Evolutionary conservation across 1,140 invertebrate species (phyloP).

Genomic region (Oryctes rhinoceros): DNA sequence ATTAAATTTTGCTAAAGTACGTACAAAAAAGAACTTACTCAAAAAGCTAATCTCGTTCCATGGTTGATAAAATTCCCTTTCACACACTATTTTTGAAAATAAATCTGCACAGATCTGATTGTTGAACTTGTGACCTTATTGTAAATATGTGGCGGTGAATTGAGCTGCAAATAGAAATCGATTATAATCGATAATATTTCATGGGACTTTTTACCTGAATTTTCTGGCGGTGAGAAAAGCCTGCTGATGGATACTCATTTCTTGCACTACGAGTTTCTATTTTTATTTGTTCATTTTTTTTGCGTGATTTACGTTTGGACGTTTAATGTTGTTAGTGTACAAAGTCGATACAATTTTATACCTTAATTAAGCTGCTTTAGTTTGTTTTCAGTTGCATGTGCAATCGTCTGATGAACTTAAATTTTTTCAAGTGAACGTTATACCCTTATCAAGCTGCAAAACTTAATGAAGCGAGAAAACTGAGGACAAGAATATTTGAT

Average conservation of each 20-base stretch:
- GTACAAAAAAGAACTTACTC: constrained; percentile 34
- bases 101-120: constrained; percentile 25
- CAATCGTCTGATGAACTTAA: too few species aligned
- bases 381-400: too few species aligned
- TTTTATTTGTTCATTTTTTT: too few species aligned
- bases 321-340: background rate
- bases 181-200: constrained; percentile 32
- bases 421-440: too few species aligned
- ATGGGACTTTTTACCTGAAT: constrained; percentile 32
- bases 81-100: constrained; percentile 30
- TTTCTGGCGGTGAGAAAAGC: constrained; percentile 23
- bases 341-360: too few species aligned
- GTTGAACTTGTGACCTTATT: constrained; percentile 34
- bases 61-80: constrained; percentile 33
- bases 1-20: constrained; percentile 35
- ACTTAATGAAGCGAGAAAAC: too few species aligned
- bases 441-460: too few species aligned
- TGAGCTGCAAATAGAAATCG: constrained; percentile 32
- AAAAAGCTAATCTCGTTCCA: constrained; percentile 36
- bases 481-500: too few species aligned
- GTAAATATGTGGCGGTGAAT: constrained; percentile 35
- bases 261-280: constrained; percentile 1
- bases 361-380: too few species aligned
- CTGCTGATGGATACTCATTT: constrained; percentile 29
- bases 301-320: background rate